Evolutionary conservation across 2,797 vertebrate genomes (phyloP), one percentile per base, ranked within the genome.

Genomic region (Geotrypetes seraphini): DNA sequence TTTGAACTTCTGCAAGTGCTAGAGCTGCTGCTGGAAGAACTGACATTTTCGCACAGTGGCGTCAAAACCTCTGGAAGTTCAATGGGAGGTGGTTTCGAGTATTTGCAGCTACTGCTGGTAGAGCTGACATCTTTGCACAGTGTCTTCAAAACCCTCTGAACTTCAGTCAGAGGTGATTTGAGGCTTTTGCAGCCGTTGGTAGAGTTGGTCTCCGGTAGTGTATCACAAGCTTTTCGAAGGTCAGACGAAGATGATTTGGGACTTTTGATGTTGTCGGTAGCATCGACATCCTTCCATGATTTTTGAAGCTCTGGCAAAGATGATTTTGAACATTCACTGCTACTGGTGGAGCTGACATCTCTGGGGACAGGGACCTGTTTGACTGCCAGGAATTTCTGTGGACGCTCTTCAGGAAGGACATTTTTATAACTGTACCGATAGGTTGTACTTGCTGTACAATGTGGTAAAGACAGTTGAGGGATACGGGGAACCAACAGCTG

Each of bases 401-500:
- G 7, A 49, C 4, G 4, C 10, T 32, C 10, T 15, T 19, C 16
- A 30, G 41, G 28, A 45, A 49, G 48, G 41, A 66, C 28, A 36
- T 60, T 68, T 12, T 35, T 25, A 21, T 31, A 43, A 6, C 38
- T 42, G 10, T 59, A 53, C 21, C 57, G 65, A 16, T 73, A 73
- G 13, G 63, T 68, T 19, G 71, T 72, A 7, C 31, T 33, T 23
- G 36, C 42, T 8, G 32, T 19, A 15, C 26, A 42, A 3, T 41
- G 26, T 26, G 22, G 11, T 19, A 23, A 25, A 12, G 47, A 28
- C 10, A 39, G 11, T 10, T 22, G 22, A 7, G 9, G 9, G 10
- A 36, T n/a, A 22, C 30, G 31, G 8, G 60, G 53, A 20, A 62
- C 50, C 4, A 73, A 33, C 21, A 57, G 23, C 54, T 74, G 72